phyloP scores from a whole-genome alignment of 2,888 invertebrate genomes.

The Perizoma flavofasciatum region DNA sequence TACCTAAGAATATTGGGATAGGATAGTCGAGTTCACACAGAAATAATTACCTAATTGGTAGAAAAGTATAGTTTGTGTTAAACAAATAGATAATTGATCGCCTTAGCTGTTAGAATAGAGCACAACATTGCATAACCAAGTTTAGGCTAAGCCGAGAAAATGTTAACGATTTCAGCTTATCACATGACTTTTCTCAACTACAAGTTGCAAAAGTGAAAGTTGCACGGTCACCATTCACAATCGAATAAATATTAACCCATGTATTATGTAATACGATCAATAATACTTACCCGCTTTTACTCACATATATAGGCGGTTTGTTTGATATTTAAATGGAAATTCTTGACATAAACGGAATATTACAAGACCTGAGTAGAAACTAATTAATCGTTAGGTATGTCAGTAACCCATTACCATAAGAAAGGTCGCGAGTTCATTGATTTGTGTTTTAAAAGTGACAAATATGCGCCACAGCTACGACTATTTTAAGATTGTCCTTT shows the following conservation, averaged over 20 bases:
- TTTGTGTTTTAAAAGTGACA: no score
- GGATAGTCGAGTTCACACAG: no score
- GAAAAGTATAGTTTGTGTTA: no score
- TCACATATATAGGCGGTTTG: conserved; percentile 26
- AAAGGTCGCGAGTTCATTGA: no score
- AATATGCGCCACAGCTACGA: no score
- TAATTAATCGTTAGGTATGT: neutral
- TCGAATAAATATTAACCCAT: conserved; percentile 76
- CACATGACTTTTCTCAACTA: conserved; percentile 61
- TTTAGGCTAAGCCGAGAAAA: conserved; percentile 30
- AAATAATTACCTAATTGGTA: no score
- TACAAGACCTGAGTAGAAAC: conserved; percentile 4
- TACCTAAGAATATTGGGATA: no score
- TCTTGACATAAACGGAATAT: conserved; percentile 6
- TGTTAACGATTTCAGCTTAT: conserved; percentile 52
- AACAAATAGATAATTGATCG: no score
- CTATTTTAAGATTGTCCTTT: no score
- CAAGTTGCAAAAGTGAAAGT: conserved; percentile 73
- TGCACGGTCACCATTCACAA: conserved; percentile 66
- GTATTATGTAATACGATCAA: conserved; percentile 70
- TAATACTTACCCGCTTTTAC: conserved; percentile 48
- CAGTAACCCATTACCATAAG: no score
- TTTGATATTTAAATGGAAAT: conserved; percentile 26
- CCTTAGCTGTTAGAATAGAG: neutral
- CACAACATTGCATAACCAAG: conserved; percentile 22